Evolutionary conservation across 2,113 vertebrate species (phyloP).

Genomic region (Elephas maximus): DNA sequence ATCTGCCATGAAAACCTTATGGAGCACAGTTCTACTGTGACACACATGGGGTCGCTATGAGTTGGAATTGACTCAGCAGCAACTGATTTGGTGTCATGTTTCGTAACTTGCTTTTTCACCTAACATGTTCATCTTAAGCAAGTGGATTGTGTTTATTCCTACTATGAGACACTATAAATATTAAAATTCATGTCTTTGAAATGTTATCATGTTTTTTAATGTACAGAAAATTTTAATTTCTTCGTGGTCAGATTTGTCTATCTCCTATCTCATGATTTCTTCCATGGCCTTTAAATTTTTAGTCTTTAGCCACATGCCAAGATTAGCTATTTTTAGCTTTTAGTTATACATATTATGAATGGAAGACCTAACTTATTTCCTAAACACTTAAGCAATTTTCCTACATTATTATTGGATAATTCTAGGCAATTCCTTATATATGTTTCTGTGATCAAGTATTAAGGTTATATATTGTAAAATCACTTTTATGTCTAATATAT

Average conservation of each 20-base stretch:
- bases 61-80: too few relatives aligned
- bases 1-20: too few relatives aligned
- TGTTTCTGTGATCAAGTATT: neutral
- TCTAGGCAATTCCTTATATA: neutral
- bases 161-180: neutral
- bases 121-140: neutral
- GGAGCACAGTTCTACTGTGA: too few relatives aligned
- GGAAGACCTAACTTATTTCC: slow-evolving; percentile 24
- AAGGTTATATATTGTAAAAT: slow-evolving; percentile 11
- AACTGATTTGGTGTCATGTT: neutral
- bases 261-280: neutral
- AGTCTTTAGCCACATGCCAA: neutral
- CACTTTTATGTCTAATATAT: neutral
- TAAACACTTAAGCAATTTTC: slow-evolving; percentile 40
- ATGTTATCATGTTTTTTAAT: slow-evolving; percentile 28
- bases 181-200: slow-evolving; percentile 37
- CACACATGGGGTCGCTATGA: too few relatives aligned
- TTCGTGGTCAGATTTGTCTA: neutral
- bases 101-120: neutral
- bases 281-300: slow-evolving; percentile 4
- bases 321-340: slow-evolving; percentile 33
- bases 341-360: neutral
- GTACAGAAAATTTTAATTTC: slow-evolving; percentile 43
- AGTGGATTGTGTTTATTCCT: neutral
- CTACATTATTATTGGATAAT: slow-evolving; percentile 16